A percentile compares a stretch with the other conserved stretches of the same genome.
Conservation (phyloP, 2,797 vertebrate genomes). For the Zalophus californianus region DNA sequence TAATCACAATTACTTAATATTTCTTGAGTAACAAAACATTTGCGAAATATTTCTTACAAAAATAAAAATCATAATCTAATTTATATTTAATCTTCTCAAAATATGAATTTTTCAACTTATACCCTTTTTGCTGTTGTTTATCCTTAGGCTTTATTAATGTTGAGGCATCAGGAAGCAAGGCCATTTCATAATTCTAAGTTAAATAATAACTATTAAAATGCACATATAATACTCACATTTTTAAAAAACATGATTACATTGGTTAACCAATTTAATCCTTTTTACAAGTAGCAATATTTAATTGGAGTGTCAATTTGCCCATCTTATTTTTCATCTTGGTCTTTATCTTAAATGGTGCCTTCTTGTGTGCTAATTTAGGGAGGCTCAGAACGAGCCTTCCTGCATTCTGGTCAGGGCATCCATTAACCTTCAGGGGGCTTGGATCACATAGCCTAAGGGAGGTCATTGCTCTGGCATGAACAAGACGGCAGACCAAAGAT, state of each 20-base stretch:
- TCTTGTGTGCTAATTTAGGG: no score
- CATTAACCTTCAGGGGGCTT: no score
- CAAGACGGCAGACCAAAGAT: no score
- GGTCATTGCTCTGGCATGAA: no score
- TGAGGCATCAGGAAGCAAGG: neutral
- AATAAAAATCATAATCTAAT: neutral
- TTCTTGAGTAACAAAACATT: neutral
- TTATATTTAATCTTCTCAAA: neutral
- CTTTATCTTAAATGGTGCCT: neutral
- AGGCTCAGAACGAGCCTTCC: no score
- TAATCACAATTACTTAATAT: neutral
- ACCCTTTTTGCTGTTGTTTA: neutral
- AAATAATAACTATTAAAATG: neutral
- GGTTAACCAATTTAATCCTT: neutral
- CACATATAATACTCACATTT: no score
- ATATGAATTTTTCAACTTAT: neutral
- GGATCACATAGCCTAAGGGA: no score
- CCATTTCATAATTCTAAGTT: neutral
- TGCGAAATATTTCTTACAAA: conserved; percentile 13
- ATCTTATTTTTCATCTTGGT: neutral
- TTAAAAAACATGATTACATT: no score
- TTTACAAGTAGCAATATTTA: neutral
- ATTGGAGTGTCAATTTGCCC: neutral
- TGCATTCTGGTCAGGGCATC: no score
- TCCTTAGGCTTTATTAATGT: neutral